A percentile compares a stretch with the other conserved stretches of the same genome.
These are phyloP conservation scores for Beroe forskalii DNA, from an alignment of 37 sponge, comb jelly and placozoan genomes.

Conservation along the genomic window DNA sequence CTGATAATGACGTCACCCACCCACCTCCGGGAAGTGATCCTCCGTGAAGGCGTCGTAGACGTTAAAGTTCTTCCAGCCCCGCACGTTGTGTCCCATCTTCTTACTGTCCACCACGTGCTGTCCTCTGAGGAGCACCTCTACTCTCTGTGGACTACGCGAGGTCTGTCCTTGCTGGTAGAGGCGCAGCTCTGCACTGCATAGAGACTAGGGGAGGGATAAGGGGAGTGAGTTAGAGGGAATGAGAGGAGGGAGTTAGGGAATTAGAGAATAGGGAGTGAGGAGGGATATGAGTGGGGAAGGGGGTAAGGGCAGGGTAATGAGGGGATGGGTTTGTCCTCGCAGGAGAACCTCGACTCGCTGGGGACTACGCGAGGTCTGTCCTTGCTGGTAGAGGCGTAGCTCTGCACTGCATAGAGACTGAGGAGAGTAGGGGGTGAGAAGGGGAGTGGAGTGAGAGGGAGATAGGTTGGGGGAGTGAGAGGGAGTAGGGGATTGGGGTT, in stretches of 20 bases:
- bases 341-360: conserved; percentile 43
- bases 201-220: background rate
- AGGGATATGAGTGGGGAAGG: no score
- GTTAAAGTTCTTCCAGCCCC: conserved; percentile 58
- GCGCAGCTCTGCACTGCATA: conserved; percentile 59
- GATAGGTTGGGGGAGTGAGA: background rate
- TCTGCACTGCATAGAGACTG: conserved; percentile 64
- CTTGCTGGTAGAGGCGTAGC: conserved; percentile 54
- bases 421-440: no score
- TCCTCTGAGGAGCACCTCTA: conserved; percentile 17
- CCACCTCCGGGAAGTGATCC: conserved; percentile 33
- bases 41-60: conserved; percentile 54
- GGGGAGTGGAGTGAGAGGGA: background rate
- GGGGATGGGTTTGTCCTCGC: no score
- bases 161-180: conserved; percentile 58
- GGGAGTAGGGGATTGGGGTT: no score
- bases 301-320: no score
- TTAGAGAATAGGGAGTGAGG: no score
- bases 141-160: background rate
- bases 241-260: background rate
- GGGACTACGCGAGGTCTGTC: background rate
- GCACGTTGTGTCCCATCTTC: conserved; percentile 24
- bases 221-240: background rate
- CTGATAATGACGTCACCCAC: no score
- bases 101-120: conserved; percentile 40